Base-by-base conservation (phyloP, 1,140 invertebrate genomes). In the Caenorhabditis latens region DNA sequence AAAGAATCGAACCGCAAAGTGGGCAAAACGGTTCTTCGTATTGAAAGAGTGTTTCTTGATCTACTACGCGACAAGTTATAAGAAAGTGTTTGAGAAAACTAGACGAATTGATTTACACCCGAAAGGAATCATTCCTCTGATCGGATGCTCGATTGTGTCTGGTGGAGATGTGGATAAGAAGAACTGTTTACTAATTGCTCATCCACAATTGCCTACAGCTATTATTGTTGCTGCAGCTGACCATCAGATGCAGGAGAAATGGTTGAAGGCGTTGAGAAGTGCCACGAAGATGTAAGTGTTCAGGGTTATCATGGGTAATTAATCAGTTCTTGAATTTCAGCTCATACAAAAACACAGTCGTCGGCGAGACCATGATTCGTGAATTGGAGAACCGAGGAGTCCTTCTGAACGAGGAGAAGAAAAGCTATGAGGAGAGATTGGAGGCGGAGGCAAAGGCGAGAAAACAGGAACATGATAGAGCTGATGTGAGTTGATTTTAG, bases 391-490 rank as follows among this genome's bases (percentile, higher is more conserved):
- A 90, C 65, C 93, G 93, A 48, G 94, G 93, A 58, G 88, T 93
- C 21, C 84, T 93, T 86, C 91, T 94, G 88, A 93, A 93, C 43
- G 91, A 93, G 85, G 93, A 94, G 87, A 94, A 93, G 90, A 93
- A 94, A 84, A 89, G 91, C 61, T 94, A 93, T 85, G 90, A 91
- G 53, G 91, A 92, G 57, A 88, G 90, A 85, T 71, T 92, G 50
- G 89, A 91, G 53, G 88, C 85, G 53, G 91, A 92, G 86, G 90
- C 89, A 4, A 89, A 87, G 61, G 91, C 90, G 13, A 65, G 92
- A 16, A 84, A 87, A 83, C 87, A 89, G 87, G 91, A 92, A 84
- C 89, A 90, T 53, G 90, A 92, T 58, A 89, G 89, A 85, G 91
- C 91, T 86, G 87, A 86, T 89, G 90, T 87, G 48, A 42, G 63